Evolutionary conservation across 2,797 vertebrate species (phyloP), one percentile per base, ranked within the genome.

Genomic region (Myotis planiceps): DNA sequence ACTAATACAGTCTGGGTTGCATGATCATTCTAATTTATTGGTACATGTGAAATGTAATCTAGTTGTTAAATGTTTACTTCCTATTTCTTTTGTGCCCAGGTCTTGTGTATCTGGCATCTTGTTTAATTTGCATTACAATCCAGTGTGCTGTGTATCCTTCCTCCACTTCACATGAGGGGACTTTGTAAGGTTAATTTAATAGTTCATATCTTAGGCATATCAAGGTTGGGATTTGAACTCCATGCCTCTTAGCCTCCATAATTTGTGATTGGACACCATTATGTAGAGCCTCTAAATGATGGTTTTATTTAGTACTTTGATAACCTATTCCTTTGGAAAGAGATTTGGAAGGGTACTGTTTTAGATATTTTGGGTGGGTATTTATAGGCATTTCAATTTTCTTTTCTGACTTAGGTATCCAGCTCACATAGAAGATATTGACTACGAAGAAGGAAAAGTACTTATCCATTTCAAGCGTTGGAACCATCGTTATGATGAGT

Each of bases 401-500:
- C 69, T 94, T 92, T 93, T 65, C 96, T 97, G 95, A 80, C 63
- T 81, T 92, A 99, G 99, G 99, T 99, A 99, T 98, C 99, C 99
- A 95, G 99, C 99, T 94, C 99, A 99, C 97, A 99, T 99, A 97
- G 99, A 99, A 98, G 99, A 99, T 98, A 99, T 99, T 96, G 99
- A 99, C 98, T 99, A 99, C 96, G 99, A 99, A 21, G 99, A 99
- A 97, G 99, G 99, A 92, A 99, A 99, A 98, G 99, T 99, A 27
- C 99, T 99, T 78, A 99, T 99, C 96, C 99, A 99, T 98, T 99
- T 99, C 98, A 99, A 99, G 74, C 99, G 99, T 98, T 99, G 99
- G 99, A 99, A 99, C 98, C 99, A 99, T 95, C 99, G 99, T 90
- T 99, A 99, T 0, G 99, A 99, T 96, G 99, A 99, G 96, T 99